These are phyloP conservation scores for Molossus molossus DNA, from an alignment of 2,797 vertebrate species.

Conservation along the genomic window DNA sequence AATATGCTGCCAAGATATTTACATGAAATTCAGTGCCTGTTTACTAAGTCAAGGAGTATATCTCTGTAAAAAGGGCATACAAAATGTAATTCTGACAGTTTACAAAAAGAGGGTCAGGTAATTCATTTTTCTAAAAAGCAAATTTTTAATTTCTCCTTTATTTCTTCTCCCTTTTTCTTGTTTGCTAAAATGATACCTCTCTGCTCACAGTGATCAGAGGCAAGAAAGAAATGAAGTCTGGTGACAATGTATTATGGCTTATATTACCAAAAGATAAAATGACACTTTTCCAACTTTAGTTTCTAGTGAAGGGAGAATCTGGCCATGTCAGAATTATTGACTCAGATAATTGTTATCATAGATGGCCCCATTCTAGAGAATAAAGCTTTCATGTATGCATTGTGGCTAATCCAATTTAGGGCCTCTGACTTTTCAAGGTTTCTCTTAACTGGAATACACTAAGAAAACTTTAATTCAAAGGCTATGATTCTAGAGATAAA, in stretches of 20 bases:
- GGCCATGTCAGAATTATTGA: conserved; percentile 17
- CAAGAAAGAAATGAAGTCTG: not conserved
- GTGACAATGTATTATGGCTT: conserved; percentile 19
- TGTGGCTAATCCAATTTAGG: conserved; percentile 30
- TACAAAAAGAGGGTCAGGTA: not conserved
- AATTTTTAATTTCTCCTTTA: conserved; percentile 36
- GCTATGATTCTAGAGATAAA: conserved; percentile 19
- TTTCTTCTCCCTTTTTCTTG: not conserved
- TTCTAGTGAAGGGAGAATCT: conserved; percentile 19
- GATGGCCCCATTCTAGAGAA: conserved; percentile 5
- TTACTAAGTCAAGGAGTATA: not conserved
- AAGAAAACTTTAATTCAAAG: conserved; percentile 44
- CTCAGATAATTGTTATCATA: not conserved
- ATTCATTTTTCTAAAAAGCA: conserved; percentile 40
- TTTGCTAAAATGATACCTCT: conserved; percentile 37
- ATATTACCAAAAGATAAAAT: conserved; percentile 54
- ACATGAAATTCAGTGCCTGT: not conserved
- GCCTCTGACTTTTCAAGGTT: conserved; percentile 39
- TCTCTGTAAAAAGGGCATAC: not conserved
- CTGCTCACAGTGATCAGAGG: not conserved
- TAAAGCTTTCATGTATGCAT: conserved; percentile 20
- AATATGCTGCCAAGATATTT: not conserved
- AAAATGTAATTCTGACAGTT: conserved; percentile 35
- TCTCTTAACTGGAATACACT: conserved; percentile 6
- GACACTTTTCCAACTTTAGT: not conserved